Conservation (phyloP, 2,113 vertebrate species). For the Poicephalus gulielmi region DNA sequence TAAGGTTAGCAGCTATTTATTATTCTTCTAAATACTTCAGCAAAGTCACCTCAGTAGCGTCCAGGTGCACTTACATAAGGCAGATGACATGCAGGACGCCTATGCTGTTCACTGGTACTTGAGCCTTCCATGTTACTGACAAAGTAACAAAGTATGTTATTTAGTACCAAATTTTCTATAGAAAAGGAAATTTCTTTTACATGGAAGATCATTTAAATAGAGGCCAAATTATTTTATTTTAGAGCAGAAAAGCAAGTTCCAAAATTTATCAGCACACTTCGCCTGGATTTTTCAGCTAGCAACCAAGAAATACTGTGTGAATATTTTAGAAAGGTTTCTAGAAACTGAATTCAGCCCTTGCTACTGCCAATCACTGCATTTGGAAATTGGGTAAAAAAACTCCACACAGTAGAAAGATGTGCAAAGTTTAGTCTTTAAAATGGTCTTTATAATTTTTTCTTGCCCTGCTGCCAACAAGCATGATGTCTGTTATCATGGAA, state of each 20-base stretch:
- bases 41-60: neutral
- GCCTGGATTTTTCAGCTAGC: neutral
- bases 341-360: neutral
- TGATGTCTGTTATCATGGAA: neutral
- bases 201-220: neutral
- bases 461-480: neutral
- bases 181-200: neutral
- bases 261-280: neutral
- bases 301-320: neutral
- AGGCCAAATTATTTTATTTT: neutral
- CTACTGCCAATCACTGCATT: neutral
- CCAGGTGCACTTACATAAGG: neutral
- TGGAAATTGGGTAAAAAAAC: neutral
- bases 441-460: neutral
- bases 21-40: constrained; percentile 7
- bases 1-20: constrained; percentile 46
- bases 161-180: neutral
- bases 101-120: neutral
- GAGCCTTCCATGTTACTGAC: neutral
- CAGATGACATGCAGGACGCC: neutral
- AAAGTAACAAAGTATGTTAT: neutral
- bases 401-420: neutral
- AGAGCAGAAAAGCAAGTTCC: neutral
- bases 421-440: neutral
- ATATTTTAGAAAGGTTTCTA: constrained; percentile 20